A percentile compares a stretch with the other conserved stretches of the same genome.
Evolutionary conservation across 1,140 invertebrate species (phyloP).

Genomic region (Cydia fagiglandana): DNA sequence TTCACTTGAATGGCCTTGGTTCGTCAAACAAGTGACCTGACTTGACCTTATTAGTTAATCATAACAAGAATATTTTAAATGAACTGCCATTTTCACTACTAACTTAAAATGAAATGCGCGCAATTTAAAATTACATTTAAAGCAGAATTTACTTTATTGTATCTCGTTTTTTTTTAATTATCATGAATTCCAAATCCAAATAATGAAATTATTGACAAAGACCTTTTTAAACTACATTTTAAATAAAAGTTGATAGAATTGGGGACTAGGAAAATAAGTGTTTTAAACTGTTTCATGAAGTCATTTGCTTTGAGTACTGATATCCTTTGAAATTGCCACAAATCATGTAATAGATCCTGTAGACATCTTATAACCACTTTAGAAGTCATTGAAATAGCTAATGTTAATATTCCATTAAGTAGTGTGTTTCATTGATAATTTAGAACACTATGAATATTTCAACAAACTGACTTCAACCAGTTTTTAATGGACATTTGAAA

Average conservation of each 20-base stretch:
- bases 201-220: too few species aligned
- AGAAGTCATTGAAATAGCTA: neutral
- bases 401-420: neutral
- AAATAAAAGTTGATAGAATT: too few species aligned
- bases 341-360: neutral
- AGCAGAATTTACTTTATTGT: too few species aligned
- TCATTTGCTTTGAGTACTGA: neutral
- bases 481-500: neutral
- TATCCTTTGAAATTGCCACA: neutral
- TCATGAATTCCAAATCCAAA: too few species aligned
- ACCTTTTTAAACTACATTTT: too few species aligned
- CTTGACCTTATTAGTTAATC: neutral
- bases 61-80: neutral
- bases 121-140: too few species aligned
- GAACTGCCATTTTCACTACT: neutral
- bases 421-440: neutral
- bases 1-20: neutral
- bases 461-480: neutral
- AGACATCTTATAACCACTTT: neutral
- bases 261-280: neutral
- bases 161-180: too few species aligned
- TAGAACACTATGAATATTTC: neutral
- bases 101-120: too few species aligned
- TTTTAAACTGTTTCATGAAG: neutral
- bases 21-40: neutral